Evolutionary conservation across 2,113 vertebrate genomes (phyloP).

Genomic region (Clarias macrocephalus): DNA sequence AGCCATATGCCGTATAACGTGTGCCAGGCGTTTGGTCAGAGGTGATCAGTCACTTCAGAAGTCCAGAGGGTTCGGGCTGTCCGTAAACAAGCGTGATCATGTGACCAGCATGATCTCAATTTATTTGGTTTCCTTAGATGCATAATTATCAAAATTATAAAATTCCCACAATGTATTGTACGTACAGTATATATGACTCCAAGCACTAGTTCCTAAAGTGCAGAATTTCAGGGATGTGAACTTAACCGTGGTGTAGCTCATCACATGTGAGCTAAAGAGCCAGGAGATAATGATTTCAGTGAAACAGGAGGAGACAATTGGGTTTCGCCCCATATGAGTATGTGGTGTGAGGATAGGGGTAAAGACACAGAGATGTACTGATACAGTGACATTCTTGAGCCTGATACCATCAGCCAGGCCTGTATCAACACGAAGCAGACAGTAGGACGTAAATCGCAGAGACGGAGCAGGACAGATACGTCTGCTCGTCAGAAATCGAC

Average conservation of each 20-base stretch:
- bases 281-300: conserved; percentile 24
- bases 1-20: not conserved
- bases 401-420: conserved; percentile 69
- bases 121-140: not conserved
- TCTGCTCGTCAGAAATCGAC: not conserved
- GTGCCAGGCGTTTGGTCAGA: not conserved
- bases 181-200: not conserved
- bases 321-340: conserved; percentile 51
- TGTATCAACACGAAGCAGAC: conserved; percentile 63
- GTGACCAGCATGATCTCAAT: not conserved
- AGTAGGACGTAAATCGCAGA: conserved; percentile 34
- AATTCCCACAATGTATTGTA: not conserved
- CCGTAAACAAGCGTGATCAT: not conserved
- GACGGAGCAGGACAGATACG: conserved; percentile 3
- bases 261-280: not conserved
- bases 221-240: not conserved
- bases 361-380: conserved; percentile 68
- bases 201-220: not conserved
- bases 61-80: not conserved
- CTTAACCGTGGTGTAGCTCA: not conserved
- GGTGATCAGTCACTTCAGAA: not conserved
- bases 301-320: conserved; percentile 55
- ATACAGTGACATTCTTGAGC: conserved; percentile 70
- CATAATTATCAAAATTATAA: not conserved
- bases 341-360: conserved; percentile 51